Conservation (phyloP, 2,113 vertebrate species). For the Asarcornis scutulata region DNA sequence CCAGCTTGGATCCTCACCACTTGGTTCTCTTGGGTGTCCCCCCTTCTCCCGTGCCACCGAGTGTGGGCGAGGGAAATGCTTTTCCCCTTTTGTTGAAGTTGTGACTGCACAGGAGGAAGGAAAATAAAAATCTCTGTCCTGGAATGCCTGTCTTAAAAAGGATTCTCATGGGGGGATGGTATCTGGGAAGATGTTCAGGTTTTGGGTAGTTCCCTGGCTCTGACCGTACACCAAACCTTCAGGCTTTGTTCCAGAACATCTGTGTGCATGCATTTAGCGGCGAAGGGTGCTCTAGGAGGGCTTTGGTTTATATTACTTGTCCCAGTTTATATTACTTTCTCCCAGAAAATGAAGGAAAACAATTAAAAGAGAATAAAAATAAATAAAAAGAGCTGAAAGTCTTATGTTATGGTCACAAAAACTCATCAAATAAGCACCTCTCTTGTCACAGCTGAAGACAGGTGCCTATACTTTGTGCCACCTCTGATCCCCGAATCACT, state of each 20-base stretch:
- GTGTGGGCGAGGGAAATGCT: not conserved
- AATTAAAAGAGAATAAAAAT: not conserved
- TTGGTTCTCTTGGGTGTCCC: not conserved
- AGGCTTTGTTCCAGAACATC: not conserved
- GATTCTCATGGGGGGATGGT: not conserved
- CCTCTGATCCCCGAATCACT: not conserved
- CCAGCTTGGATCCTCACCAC: not conserved
- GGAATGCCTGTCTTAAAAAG: slow-evolving; percentile 8
- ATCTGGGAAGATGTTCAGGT: not conserved
- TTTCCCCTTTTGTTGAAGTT: not conserved
- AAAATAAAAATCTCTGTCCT: not conserved
- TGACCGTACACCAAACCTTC: not conserved
- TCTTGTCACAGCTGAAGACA: not conserved
- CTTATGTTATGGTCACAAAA: not conserved
- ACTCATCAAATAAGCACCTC: not conserved
- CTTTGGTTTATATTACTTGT: not conserved
- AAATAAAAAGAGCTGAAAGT: slow-evolving; percentile 26
- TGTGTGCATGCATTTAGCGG: not conserved
- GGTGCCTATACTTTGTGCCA: not conserved
- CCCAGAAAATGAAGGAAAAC: not conserved
- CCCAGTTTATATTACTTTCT: not conserved
- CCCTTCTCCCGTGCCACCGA: not conserved
- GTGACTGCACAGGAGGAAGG: not conserved
- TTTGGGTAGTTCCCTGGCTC: not conserved
- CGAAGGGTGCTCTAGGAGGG: not conserved